These are phyloP conservation scores for Helostoma temminkii DNA, from an alignment of 2,797 vertebrate species.

Conservation along the genomic window DNA sequence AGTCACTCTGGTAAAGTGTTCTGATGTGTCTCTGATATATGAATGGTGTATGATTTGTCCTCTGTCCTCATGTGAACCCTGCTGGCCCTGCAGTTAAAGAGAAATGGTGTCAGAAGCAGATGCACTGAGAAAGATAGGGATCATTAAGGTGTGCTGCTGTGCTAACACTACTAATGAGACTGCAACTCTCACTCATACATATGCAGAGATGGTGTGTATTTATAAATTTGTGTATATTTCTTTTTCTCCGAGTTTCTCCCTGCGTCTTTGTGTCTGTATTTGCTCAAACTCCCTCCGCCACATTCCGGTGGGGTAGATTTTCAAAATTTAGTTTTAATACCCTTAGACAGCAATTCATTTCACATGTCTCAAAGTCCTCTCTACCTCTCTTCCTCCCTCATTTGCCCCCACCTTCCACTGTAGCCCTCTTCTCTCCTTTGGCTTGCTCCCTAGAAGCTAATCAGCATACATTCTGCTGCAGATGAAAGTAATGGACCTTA, in stretches of 20 bases:
- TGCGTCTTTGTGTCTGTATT: slow-evolving; percentile 28
- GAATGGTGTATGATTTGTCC: slow-evolving; percentile 32
- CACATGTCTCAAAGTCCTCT: slow-evolving; percentile 46
- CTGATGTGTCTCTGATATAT: slow-evolving; percentile 59
- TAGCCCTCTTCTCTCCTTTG: slow-evolving; percentile 46
- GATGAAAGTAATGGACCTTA: slow-evolving; percentile 61
- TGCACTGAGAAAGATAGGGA: slow-evolving; percentile 53
- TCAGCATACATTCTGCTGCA: slow-evolving; percentile 66
- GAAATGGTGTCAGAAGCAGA: slow-evolving; percentile 48
- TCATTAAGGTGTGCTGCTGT: slow-evolving; percentile 58
- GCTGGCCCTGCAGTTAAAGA: slow-evolving; percentile 40
- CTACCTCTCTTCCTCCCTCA: slow-evolving; percentile 26
- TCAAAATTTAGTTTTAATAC: slow-evolving; percentile 68
- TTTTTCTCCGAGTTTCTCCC: slow-evolving; percentile 14
- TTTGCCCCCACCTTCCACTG: slow-evolving; percentile 30
- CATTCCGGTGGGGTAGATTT: slow-evolving; percentile 25
- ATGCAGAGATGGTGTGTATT: slow-evolving; percentile 28
- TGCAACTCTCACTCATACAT: slow-evolving; percentile 39
- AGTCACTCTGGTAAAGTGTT: slow-evolving; percentile 65
- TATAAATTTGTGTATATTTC: slow-evolving; percentile 16
- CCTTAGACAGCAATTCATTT: slow-evolving; percentile 85
- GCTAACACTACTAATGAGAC: slow-evolving; percentile 63
- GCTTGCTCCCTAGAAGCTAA: slow-evolving; percentile 59
- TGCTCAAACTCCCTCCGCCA: slow-evolving; percentile 40
- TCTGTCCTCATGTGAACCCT: slow-evolving; percentile 63